Conservation (phyloP, 2,113 vertebrate species). For the Oxygymnocypris stewartii region DNA sequence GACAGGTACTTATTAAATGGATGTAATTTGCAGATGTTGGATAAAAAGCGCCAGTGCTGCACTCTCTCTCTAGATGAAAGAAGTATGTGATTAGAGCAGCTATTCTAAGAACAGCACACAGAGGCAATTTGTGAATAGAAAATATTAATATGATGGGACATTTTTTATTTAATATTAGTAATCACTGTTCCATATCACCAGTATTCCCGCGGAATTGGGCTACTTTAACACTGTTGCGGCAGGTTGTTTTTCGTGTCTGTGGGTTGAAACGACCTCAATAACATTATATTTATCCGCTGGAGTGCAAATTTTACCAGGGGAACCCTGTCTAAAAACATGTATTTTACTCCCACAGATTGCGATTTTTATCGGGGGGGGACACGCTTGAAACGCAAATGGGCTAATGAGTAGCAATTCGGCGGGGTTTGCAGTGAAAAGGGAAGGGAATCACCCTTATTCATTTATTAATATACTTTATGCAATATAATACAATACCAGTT, state of each 20-base stretch:
- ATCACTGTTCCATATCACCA: background rate
- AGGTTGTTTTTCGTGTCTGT: too few relatives aligned
- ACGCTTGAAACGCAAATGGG: too few relatives aligned
- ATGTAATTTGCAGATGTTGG: conserved; percentile 33
- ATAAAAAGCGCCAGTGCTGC: conserved; percentile 21
- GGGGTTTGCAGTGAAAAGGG: too few relatives aligned
- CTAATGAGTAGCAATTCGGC: too few relatives aligned
- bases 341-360: too few relatives aligned
- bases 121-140: conserved; percentile 13
- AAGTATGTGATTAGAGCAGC: conserved; percentile 34
- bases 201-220: too few relatives aligned
- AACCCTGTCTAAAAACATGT: too few relatives aligned
- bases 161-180: background rate
- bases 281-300: too few relatives aligned
- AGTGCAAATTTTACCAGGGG: too few relatives aligned
- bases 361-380: too few relatives aligned
- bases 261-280: too few relatives aligned
- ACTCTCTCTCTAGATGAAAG: background rate
- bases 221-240: too few relatives aligned
- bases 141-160: conserved; percentile 28
- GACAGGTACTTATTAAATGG: conserved; percentile 16
- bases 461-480: background rate
- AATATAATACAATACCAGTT: background rate
- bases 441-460: background rate
- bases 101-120: conserved; percentile 29